phyloP scores from a whole-genome alignment of 2,888 invertebrate species.

The Scrobipalpa atriplicella region DNA sequence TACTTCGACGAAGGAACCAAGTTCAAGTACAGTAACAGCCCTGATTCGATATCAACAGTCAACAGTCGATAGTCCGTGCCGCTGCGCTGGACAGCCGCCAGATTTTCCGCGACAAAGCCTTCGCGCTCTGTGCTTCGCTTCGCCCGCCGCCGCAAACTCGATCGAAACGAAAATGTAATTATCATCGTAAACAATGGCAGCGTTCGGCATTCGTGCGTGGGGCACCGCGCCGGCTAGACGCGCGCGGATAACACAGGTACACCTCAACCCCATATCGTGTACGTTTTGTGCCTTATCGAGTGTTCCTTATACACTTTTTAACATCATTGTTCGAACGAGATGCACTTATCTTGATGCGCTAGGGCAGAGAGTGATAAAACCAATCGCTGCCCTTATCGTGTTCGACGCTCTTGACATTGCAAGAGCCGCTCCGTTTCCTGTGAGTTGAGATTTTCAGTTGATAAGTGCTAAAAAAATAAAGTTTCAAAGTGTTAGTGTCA shows the following conservation, averaged over 20 bases:
- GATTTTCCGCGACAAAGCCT: constrained; percentile 75
- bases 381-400: constrained; percentile 44
- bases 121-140: constrained; percentile 42
- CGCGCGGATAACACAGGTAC: constrained; percentile 56
- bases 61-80: too few species aligned
- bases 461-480: constrained; percentile 21
- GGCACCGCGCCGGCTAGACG: constrained; percentile 70
- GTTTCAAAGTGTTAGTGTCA: constrained; percentile 51
- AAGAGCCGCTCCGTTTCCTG: constrained; percentile 28
- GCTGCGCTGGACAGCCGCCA: constrained; percentile 40
- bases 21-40: too few species aligned
- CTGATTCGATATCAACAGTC: too few species aligned
- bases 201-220: constrained; percentile 73
- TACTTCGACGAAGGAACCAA: too few species aligned
- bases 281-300: constrained; percentile 69
- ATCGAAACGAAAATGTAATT: constrained; percentile 78
- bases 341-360: constrained; percentile 59
- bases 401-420: constrained; percentile 67
- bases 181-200: constrained; percentile 77
- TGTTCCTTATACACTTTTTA: constrained; percentile 47
- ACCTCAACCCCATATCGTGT: constrained; percentile 53
- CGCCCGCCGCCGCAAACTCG: constrained; percentile 71
- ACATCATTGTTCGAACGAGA: constrained; percentile 51
- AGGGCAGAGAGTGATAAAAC: constrained; percentile 48
- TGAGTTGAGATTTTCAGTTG: constrained; percentile 20